A percentile compares a stretch with the other conserved stretches of the same genome.
phyloP scores from a whole-genome alignment of 2,113 vertebrate species.

The Cervus canadensis region DNA sequence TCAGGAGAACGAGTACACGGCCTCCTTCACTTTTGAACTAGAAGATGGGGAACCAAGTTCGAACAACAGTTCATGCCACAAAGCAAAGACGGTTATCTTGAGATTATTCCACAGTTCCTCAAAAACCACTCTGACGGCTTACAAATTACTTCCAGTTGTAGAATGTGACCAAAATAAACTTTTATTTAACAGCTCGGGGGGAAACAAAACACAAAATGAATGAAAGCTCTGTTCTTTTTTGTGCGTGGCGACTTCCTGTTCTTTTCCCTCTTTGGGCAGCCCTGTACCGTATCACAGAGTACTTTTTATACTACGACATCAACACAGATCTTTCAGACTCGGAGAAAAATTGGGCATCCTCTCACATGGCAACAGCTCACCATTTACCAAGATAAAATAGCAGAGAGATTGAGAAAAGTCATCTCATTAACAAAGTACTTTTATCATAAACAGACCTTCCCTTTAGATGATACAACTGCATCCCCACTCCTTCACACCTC shows the following conservation, averaged over 20 bases:
- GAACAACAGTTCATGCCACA: neutral
- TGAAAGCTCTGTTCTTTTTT: constrained; percentile 27
- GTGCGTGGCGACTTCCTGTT: constrained; percentile 20
- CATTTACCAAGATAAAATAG: neutral
- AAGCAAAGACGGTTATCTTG: neutral
- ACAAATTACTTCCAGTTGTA: neutral
- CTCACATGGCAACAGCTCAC: constrained; percentile 20
- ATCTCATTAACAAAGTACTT: neutral
- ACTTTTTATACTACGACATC: neutral
- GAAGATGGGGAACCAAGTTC: neutral
- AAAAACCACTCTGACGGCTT: neutral
- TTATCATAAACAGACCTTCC: neutral
- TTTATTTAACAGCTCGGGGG: constrained; percentile 19
- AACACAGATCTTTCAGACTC: constrained; percentile 34
- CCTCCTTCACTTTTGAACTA: neutral
- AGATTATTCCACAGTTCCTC: neutral
- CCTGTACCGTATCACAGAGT: neutral
- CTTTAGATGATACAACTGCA: neutral
- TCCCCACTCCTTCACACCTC: neutral
- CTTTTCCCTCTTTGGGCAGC: constrained; percentile 32
- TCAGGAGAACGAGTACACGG: neutral
- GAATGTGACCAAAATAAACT: constrained; percentile 38
- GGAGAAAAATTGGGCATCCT: neutral
- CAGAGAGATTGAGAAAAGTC: neutral
- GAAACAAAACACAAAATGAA: constrained; percentile 38